Evolutionary conservation across 1,140 invertebrate species (phyloP).

Genomic region (Zaprionus camerounensis): DNA sequence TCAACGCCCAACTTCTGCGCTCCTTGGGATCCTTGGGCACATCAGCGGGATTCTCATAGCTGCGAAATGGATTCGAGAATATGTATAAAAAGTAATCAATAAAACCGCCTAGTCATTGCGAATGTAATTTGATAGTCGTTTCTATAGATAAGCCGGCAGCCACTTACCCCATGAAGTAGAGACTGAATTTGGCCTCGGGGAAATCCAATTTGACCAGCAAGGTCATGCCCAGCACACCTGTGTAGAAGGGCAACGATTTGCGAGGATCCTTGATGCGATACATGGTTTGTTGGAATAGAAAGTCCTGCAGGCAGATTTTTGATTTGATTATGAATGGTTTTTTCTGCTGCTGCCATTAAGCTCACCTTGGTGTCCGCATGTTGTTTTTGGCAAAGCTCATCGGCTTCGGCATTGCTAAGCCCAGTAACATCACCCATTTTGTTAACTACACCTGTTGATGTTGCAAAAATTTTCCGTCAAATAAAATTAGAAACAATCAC

Average conservation of each 20-base stretch:
- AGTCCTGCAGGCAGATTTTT: slow-evolving; percentile 87
- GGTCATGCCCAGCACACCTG: slow-evolving; percentile 95
- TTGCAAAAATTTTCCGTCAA: not conserved
- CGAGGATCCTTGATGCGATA: slow-evolving; percentile 96
- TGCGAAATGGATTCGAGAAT: slow-evolving; percentile 17
- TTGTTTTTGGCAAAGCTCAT: slow-evolving; percentile 87
- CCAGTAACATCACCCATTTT: slow-evolving; percentile 86
- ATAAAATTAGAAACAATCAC: slow-evolving; percentile 11
- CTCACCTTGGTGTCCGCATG: slow-evolving; percentile 87
- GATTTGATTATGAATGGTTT: not conserved
- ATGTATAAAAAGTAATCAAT: not conserved
- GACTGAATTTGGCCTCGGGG: slow-evolving; percentile 94
- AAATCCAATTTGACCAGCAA: slow-evolving; percentile 95
- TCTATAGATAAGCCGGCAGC: slow-evolving; percentile 26
- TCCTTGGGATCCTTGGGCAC: slow-evolving; percentile 89
- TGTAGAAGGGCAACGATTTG: slow-evolving; percentile 95
- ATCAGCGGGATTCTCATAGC: slow-evolving; percentile 91
- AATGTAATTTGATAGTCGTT: slow-evolving; percentile 17
- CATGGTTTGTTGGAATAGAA: slow-evolving; percentile 98
- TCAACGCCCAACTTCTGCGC: slow-evolving; percentile 91
- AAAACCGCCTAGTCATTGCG: not conserved
- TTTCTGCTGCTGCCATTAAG: not conserved
- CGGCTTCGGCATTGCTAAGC: slow-evolving; percentile 88
- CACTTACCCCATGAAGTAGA: slow-evolving; percentile 94
- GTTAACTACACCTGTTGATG: slow-evolving; percentile 38